Base-by-base conservation (phyloP, 2,113 vertebrate genomes). In the Rana temporaria region DNA sequence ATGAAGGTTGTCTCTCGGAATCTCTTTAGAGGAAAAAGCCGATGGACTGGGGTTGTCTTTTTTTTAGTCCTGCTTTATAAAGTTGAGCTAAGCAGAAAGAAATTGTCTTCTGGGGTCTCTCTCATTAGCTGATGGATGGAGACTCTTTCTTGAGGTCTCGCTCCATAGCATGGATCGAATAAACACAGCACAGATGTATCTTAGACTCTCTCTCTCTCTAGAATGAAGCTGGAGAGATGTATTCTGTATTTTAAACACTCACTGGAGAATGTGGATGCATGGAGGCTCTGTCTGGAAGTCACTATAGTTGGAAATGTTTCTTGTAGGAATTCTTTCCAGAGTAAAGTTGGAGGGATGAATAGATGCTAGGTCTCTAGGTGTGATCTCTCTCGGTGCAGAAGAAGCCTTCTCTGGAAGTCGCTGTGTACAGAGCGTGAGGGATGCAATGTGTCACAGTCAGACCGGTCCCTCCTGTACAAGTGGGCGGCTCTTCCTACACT, bases 381-480 rank as follows among this genome's bases (percentile, higher is more conserved):
- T 26, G 6, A 18, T 38, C 16, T 67, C 34, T 38, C 34, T 38
- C 32, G 14, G 30, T 32, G 8, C 6, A 26, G 22, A 65, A 17
- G 32, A 59, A 55, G 9, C 8, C 0, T 11, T 20, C 52, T 74
- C 8, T 73, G 24, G 19, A 8, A 12, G 9, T 34, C 4, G 38
- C 55, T 74, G 18, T 6, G 16, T 24, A 34, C 30, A 11, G 55
- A 38, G 42, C 3, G 6, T 11, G 6, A 48, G 12, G 11, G 42
- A 48, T 48, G 42, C 42, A 48, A 8, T 19, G 17, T 6, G 48
- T 53, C 16, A 19, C 19, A 16, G 60, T 65, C 22, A 18, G 62
- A 78, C 70, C 70, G 22, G 75, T 64, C 17, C n/a, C 74, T 52
- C 74, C 60, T 55, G 62, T 66, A 30, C 22, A 9, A 32, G 34